Conservation (phyloP, 2,888 invertebrate species). For the Fragum sueziense region DNA sequence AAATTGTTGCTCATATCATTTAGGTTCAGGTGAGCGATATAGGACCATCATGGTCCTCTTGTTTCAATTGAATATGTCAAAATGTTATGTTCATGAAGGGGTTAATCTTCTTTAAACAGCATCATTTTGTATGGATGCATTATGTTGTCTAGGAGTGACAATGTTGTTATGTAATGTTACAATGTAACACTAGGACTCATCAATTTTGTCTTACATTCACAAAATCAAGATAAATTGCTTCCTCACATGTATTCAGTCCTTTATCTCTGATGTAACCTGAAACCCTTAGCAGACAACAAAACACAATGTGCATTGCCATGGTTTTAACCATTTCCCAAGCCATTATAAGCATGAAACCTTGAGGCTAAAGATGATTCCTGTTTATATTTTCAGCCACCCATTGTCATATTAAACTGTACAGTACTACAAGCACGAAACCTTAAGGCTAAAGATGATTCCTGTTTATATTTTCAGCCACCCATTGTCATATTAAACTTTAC, state of each 20-base stretch:
- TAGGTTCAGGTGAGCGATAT: no score
- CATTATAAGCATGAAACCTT: no score
- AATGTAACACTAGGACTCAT: not conserved
- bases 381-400: constrained; percentile 89
- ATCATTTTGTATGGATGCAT: not conserved
- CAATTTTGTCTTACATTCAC: not conserved
- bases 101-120: no score
- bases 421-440: constrained; percentile 96
- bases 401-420: constrained; percentile 94
- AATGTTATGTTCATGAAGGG: not conserved
- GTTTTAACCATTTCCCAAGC: no score
- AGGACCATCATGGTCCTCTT: no score
- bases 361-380: no score
- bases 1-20: no score
- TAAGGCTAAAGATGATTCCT: constrained; percentile 98
- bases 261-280: not conserved
- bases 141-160: not conserved
- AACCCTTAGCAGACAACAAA: no score
- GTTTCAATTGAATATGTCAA: not conserved
- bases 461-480: no score
- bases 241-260: not conserved
- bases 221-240: not conserved
- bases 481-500: no score
- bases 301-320: no score
- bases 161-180: not conserved